These are phyloP conservation scores for Lagocephalus sceleratus DNA, from an alignment of 2,797 vertebrate genomes.

Conservation along the genomic window DNA sequence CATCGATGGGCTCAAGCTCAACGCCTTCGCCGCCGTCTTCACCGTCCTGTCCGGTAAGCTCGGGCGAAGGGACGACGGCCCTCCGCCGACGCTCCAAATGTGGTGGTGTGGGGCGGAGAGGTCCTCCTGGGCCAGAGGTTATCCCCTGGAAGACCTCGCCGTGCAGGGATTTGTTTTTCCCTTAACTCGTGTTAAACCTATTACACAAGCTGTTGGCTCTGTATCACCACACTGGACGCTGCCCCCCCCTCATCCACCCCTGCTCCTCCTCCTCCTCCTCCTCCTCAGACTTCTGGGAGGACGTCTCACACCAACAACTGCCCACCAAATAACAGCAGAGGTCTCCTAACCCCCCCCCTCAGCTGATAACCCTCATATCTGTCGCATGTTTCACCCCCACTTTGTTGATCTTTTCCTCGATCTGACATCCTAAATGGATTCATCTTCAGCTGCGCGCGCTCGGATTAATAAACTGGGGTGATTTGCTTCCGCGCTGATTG, in stretches of 20 bases:
- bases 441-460: slow-evolving; percentile 20
- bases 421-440: too few species aligned
- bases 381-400: too few species aligned
- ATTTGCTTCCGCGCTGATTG: slow-evolving; percentile 18
- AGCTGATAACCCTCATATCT: too few species aligned
- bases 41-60: slow-evolving; percentile 90
- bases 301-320: too few species aligned
- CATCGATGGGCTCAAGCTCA: slow-evolving; percentile 95
- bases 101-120: background rate
- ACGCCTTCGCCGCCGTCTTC: slow-evolving; percentile 96
- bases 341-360: too few species aligned
- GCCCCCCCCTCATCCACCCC: background rate
- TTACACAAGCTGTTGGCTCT: slow-evolving; percentile 50
- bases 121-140: slow-evolving; percentile 34
- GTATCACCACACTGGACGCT: background rate
- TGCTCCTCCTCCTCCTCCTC: slow-evolving; percentile 1
- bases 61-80: too few species aligned
- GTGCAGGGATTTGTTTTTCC: slow-evolving; percentile 33
- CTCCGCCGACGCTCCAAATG: too few species aligned
- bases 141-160: slow-evolving; percentile 28
- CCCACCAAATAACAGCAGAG: too few species aligned
- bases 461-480: slow-evolving; percentile 34
- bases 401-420: too few species aligned
- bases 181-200: slow-evolving; percentile 51
- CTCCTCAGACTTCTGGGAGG: background rate